phyloP scores from a whole-genome alignment of 2,113 vertebrate genomes.

The Serilophus lunatus region DNA sequence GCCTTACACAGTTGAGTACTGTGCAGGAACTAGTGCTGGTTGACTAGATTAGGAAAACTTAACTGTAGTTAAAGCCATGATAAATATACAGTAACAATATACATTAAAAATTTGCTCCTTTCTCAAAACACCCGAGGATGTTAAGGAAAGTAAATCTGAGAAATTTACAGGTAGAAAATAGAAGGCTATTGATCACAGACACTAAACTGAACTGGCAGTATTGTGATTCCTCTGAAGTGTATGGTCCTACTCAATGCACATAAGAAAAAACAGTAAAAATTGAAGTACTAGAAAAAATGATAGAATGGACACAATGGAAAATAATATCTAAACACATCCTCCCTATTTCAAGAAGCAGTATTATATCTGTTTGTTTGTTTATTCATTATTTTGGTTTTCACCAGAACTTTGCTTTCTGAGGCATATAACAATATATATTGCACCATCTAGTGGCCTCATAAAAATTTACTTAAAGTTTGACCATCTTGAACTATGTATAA shows the following conservation, averaged over 20 bases:
- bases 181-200: background rate
- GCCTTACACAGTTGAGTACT: background rate
- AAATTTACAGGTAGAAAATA: background rate
- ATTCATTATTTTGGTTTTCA: background rate
- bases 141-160: background rate
- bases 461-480: background rate
- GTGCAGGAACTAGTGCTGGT: background rate
- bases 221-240: background rate
- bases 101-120: background rate
- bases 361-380: background rate
- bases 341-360: background rate
- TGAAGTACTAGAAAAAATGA: background rate
- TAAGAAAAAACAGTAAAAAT: background rate
- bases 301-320: background rate
- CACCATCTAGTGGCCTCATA: conserved; percentile 40
- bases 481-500: background rate
- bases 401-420: background rate
- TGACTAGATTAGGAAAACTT: background rate
- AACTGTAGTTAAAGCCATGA: background rate
- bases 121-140: background rate
- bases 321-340: background rate
- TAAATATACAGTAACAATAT: background rate
- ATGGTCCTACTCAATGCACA: background rate
- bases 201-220: background rate
- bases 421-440: background rate